phyloP scores from a whole-genome alignment of 2,113 vertebrate genomes.

The Ochotona curzoniae region DNA sequence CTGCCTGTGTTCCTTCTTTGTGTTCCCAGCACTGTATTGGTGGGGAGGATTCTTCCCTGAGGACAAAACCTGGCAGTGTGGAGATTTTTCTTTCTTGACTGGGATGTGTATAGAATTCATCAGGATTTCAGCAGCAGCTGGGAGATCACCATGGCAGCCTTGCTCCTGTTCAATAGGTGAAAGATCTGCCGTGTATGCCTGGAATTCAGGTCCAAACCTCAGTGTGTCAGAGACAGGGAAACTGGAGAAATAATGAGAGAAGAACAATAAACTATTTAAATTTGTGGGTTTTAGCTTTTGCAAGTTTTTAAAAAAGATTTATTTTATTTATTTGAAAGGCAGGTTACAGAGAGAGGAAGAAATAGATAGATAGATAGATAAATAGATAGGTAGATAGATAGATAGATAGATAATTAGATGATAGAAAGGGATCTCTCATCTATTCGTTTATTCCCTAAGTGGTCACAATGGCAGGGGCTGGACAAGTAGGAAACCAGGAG shows the following conservation, averaged over 20 bases:
- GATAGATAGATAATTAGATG: no score
- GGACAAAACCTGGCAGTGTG: slow-evolving; percentile 60
- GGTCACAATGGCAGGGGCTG: no score
- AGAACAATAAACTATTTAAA: slow-evolving; percentile 4
- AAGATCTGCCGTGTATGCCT: neutral
- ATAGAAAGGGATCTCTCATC: no score
- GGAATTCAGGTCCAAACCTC: neutral
- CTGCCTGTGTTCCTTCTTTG: neutral
- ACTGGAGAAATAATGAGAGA: neutral
- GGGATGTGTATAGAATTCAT: slow-evolving; percentile 75
- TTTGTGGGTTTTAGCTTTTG: no score
- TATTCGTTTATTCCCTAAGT: no score
- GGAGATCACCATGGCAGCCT: slow-evolving; percentile 51
- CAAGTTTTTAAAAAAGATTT: no score
- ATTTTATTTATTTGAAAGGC: no score
- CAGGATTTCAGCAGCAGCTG: neutral
- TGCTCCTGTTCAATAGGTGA: slow-evolving; percentile 75
- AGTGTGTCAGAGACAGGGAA: neutral
- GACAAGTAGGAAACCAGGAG: no score
- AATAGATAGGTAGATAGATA: no score
- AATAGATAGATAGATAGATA: no score
- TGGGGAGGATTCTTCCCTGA: slow-evolving; percentile 77
- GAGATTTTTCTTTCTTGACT: slow-evolving; percentile 76
- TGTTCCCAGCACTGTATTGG: slow-evolving; percentile 71
- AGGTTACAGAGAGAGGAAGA: no score